Percentiles rank a stretch among this genome's conserved stretches.
Evolutionary conservation across 2,888 invertebrate species (phyloP).

Genomic region (Agriopis marginaria): DNA sequence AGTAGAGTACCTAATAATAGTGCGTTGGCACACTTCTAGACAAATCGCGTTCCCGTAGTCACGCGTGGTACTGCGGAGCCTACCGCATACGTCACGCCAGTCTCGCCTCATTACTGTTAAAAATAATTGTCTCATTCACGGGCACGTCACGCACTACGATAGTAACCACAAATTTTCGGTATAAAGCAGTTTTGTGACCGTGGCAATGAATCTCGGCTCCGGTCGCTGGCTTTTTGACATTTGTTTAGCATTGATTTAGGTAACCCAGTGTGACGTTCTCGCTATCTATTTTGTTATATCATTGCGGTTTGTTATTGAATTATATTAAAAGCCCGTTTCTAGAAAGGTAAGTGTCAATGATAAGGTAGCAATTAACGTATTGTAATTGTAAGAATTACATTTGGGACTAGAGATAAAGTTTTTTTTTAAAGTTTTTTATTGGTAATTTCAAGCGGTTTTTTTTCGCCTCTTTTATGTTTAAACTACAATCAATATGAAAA

Average conservation of each 20-base stretch:
- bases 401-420: background rate
- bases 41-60: constrained; percentile 49
- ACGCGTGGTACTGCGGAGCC: constrained; percentile 44
- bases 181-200: constrained; percentile 73
- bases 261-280: constrained; percentile 35
- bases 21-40: constrained; percentile 69
- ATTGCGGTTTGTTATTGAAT: constrained; percentile 28
- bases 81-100: constrained; percentile 54
- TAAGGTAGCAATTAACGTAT: background rate
- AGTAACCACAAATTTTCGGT: constrained; percentile 82
- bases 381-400: background rate
- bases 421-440: too few relatives aligned
- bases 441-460: background rate
- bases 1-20: constrained; percentile 58
- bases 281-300: constrained; percentile 39
- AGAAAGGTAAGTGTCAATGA: background rate
- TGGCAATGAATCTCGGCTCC: constrained; percentile 68
- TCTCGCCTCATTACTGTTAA: constrained; percentile 73
- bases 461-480: background rate
- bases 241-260: constrained; percentile 52
- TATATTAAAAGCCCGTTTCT: background rate
- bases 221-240: constrained; percentile 60
- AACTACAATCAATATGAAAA: background rate
- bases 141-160: constrained; percentile 76
- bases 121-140: constrained; percentile 85